These are phyloP conservation scores for Drepana arcuata DNA, from an alignment of 1,140 invertebrate genomes.

Conservation along the genomic window DNA sequence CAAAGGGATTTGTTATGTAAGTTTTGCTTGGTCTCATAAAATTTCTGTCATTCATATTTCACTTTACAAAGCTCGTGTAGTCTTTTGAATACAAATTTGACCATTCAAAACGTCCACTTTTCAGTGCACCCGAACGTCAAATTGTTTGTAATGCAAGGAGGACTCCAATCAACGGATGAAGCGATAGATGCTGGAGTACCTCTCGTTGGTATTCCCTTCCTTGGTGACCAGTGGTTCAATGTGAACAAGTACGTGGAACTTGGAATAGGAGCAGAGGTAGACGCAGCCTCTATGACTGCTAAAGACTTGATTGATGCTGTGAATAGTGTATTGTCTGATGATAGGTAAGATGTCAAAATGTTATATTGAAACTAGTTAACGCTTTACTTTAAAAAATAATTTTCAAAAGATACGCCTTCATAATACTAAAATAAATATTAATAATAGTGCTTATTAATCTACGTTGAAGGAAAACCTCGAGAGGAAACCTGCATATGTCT, in stretches of 20 bases:
- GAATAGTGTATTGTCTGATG: neutral
- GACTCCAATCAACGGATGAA: neutral
- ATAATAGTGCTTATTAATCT: too few relatives aligned
- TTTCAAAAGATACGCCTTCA: too few relatives aligned
- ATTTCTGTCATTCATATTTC: neutral
- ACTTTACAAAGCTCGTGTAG: neutral
- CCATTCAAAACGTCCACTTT: neutral
- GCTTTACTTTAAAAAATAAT: too few relatives aligned
- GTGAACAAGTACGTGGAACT: neutral
- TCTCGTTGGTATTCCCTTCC: neutral
- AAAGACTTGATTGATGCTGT: neutral
- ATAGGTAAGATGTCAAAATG: too few relatives aligned
- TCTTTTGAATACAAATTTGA: neutral
- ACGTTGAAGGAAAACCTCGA: too few relatives aligned
- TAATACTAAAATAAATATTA: too few relatives aligned
- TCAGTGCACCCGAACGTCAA: neutral
- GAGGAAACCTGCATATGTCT: too few relatives aligned
- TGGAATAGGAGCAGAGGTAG: neutral
- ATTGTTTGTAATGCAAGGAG: neutral
- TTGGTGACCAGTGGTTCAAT: neutral
- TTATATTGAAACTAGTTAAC: too few relatives aligned
- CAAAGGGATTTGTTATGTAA: constrained; percentile 72
- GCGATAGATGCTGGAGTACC: neutral
- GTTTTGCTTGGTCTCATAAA: neutral
- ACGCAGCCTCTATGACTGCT: neutral